These are phyloP conservation scores for Holacanthus passer DNA, from an alignment of 2,113 vertebrate species.

Conservation along the genomic window DNA sequence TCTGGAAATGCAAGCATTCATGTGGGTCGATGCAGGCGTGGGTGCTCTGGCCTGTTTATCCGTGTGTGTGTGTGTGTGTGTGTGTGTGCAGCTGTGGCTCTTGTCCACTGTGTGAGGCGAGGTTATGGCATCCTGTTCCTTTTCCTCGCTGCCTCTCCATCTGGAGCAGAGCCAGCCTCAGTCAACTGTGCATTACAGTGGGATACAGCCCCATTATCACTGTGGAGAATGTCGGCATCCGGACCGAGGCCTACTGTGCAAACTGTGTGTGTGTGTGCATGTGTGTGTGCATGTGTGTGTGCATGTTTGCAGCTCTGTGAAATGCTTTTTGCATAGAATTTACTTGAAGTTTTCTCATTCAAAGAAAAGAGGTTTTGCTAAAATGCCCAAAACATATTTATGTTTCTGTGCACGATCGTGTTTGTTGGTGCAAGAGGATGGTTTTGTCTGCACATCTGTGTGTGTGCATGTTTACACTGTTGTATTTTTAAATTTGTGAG, in stretches of 20 bases:
- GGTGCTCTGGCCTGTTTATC: slow-evolving; percentile 48
- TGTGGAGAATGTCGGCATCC: slow-evolving; percentile 63
- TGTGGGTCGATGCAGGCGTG: slow-evolving; percentile 61
- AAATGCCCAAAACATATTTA: too few relatives aligned
- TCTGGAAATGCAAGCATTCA: slow-evolving; percentile 39
- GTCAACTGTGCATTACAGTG: slow-evolving; percentile 70
- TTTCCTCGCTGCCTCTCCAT: slow-evolving; percentile 69
- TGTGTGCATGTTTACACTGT: too few relatives aligned
- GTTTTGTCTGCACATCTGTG: too few relatives aligned
- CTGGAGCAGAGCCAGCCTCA: slow-evolving; percentile 70
- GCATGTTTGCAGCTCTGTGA: background rate
- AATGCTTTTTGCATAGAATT: background rate
- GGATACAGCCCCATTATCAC: slow-evolving; percentile 64
- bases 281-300: background rate
- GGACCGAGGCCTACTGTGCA: slow-evolving; percentile 46
- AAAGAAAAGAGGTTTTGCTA: too few relatives aligned
- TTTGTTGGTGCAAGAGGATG: too few relatives aligned
- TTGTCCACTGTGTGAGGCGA: slow-evolving; percentile 64
- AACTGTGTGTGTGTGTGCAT: slow-evolving; percentile 19
- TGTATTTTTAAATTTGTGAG: too few relatives aligned
- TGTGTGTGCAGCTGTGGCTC: slow-evolving; percentile 72
- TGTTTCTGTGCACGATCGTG: too few relatives aligned
- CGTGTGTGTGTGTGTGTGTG: slow-evolving; percentile 37
- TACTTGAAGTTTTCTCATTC: too few relatives aligned
- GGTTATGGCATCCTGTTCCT: slow-evolving; percentile 79